phyloP scores from a whole-genome alignment of 2,113 vertebrate genomes.

The Panthera leo region DNA sequence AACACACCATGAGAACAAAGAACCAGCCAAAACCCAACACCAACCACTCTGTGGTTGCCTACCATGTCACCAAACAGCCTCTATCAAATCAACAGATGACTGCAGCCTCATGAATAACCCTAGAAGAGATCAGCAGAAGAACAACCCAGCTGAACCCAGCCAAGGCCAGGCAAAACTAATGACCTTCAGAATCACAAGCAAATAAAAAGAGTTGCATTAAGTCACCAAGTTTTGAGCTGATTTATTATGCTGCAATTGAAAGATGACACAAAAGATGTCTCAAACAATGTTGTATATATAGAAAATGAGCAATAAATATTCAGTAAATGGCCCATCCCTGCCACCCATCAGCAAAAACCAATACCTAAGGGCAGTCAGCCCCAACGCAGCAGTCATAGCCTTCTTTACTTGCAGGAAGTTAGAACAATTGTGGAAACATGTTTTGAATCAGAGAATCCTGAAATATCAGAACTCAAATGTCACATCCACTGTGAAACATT shows the following conservation, averaged over 20 bases:
- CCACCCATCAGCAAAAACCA: neutral
- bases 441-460: neutral
- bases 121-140: neutral
- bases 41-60: neutral
- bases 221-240: neutral
- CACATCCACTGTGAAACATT: neutral
- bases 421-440: neutral
- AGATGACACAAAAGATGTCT: neutral
- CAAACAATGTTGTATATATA: neutral
- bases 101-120: neutral
- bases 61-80: neutral
- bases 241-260: neutral
- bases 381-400: neutral
- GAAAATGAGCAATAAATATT: slow-evolving; percentile 12
- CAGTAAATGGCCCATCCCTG: neutral
- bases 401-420: neutral
- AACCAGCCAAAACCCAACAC: neutral
- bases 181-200: neutral
- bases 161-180: neutral
- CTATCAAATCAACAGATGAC: neutral
- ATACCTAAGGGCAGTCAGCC: neutral
- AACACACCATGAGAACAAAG: neutral
- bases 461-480: neutral
- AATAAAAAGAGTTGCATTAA: neutral
- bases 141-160: neutral